These are phyloP conservation scores for Heliconius ethilla DNA, from an alignment of 2,888 invertebrate genomes.

Conservation along the genomic window DNA sequence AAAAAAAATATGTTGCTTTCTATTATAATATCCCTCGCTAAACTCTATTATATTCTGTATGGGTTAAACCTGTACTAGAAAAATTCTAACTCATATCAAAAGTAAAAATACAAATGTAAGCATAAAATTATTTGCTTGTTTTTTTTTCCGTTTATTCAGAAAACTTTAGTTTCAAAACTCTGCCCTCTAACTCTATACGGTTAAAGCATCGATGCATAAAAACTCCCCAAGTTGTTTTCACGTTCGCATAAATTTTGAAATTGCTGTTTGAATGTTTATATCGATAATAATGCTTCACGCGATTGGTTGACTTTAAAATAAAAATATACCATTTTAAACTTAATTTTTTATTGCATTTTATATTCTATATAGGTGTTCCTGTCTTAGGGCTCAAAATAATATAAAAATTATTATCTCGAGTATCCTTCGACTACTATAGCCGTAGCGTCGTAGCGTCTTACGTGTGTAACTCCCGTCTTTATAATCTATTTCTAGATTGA, in stretches of 20 bases:
- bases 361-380: no score
- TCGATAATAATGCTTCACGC: background rate
- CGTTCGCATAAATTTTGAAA: background rate
- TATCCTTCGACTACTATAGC: background rate
- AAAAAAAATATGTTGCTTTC: background rate
- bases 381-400: background rate
- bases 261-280: background rate
- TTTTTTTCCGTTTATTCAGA: background rate
- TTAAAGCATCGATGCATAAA: background rate
- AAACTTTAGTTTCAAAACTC: background rate
- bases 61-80: background rate
- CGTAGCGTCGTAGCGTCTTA: background rate
- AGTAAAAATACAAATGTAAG: background rate
- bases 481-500: conserved; percentile 7
- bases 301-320: background rate
- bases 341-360: no score
- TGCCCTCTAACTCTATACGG: background rate
- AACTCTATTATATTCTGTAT: background rate
- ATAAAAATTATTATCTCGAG: background rate
- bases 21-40: background rate
- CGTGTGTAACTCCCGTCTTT: background rate
- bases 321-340: background rate
- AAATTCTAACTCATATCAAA: background rate
- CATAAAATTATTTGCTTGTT: background rate
- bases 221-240: background rate